Base-by-base conservation (phyloP, 2,888 invertebrate species). In the Sinohyriopsis cumingii region DNA sequence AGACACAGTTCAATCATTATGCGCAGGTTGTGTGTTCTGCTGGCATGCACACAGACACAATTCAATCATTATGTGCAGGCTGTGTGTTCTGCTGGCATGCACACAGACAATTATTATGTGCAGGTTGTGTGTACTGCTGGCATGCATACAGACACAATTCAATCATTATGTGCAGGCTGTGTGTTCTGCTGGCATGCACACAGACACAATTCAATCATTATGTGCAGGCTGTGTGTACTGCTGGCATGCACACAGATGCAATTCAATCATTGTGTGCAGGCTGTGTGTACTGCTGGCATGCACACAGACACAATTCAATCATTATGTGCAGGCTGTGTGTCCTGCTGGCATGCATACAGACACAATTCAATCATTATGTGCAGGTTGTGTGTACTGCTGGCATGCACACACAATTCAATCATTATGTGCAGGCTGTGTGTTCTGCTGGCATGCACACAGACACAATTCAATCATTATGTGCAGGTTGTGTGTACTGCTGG, bases 21-120 rank as follows among this genome's bases (percentile, higher is more conserved):
- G n/a, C n/a, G n/a, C n/a, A n/a, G n/a, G n/a, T n/a, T n/a, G n/a
- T 28, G 28, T 28, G 28, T 28, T 5, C 28, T 28, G 28, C 28
- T 28, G 28, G 12, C 18, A 63, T 24, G 68, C 68, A 22, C 64
- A 62, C 9, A 55, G n/a, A 9, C 57, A 68, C 3, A n/a, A 22
- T 68, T 68, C 59, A 45, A 64, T n/a, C 5, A 56, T 22, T 54
- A 66, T 33, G n/a, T n/a, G n/a, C n/a, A n/a, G n/a, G n/a, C n/a
- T n/a, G n/a, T 28, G 28, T 28, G 28, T 28, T 5, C 28, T 28
- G 28, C 28, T 28, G 28, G 12, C 18, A 63, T 24, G 68, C 68
- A 22, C 64, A 62, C 9, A 55, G n/a, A 9, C 59, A 45, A 64
- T n/a, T 3, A 56, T 22, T 54, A 66, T 33, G n/a, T n/a, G n/a